Evolutionary conservation across 2,113 vertebrate genomes (phyloP).

Genomic region (Hystrix cristata): DNA sequence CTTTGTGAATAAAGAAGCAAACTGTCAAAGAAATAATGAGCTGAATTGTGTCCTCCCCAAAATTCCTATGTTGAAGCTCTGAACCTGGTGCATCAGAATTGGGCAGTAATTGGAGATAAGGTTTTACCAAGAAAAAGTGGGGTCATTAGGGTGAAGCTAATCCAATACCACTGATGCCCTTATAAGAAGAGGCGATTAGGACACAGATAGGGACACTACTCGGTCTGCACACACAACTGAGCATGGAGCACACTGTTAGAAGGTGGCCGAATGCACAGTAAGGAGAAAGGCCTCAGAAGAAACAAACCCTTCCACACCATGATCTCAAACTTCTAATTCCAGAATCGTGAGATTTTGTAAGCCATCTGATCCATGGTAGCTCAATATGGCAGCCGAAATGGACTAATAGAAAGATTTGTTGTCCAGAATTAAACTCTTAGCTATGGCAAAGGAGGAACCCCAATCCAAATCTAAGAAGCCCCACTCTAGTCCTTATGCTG

Average conservation of each 20-base stretch:
- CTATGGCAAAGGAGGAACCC: background rate
- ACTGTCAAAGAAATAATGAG: background rate
- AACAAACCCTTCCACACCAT: background rate
- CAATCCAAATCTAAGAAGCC: background rate
- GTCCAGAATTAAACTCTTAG: background rate
- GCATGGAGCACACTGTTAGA: background rate
- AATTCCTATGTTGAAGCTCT: background rate
- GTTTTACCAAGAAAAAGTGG: background rate
- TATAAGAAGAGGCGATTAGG: background rate
- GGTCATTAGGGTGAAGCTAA: background rate
- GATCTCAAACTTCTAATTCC: background rate
- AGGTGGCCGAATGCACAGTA: background rate
- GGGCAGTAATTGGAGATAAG: background rate
- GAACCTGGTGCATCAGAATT: background rate
- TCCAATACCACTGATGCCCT: background rate
- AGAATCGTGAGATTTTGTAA: background rate
- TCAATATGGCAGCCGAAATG: background rate
- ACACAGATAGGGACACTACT: background rate
- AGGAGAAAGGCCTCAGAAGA: background rate
- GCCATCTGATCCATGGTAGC: too few species aligned
- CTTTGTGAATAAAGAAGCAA: slow-evolving; percentile 6
- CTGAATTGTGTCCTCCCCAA: background rate
- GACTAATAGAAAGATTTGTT: background rate
- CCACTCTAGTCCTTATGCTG: background rate
- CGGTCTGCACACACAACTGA: background rate